A percentile compares a stretch with the other conserved stretches of the same genome.
Evolutionary conservation across 2,113 vertebrate genomes (phyloP).

Genomic region (Cebidichthys violaceus): DNA sequence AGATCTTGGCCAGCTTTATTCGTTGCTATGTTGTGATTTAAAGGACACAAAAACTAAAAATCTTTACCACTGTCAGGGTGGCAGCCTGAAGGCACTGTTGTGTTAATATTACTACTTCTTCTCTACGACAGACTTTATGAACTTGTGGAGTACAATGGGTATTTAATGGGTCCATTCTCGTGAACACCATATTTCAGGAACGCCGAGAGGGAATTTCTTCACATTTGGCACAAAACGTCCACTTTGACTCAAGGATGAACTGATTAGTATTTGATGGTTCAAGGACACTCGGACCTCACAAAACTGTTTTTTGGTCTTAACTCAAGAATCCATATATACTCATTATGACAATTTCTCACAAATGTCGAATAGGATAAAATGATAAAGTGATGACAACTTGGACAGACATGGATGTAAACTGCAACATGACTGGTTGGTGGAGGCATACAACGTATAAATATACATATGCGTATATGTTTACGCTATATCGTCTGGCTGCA

Average conservation of each 20-base stretch:
- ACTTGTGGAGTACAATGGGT: background rate
- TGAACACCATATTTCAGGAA: background rate
- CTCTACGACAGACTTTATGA: background rate
- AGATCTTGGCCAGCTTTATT: constrained; percentile 5
- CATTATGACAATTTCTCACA: background rate
- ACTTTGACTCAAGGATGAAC: background rate
- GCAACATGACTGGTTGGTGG: background rate
- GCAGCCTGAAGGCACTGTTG: background rate
- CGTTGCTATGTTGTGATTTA: background rate
- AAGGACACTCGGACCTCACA: background rate
- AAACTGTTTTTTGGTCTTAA: background rate
- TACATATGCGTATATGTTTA: background rate
- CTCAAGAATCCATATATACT: background rate
- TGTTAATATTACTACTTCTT: constrained; percentile 11
- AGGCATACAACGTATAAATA: too few species aligned
- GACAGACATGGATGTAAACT: background rate
- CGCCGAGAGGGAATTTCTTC: background rate
- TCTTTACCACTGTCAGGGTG: background rate
- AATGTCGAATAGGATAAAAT: background rate
- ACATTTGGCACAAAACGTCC: background rate
- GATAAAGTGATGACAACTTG: background rate
- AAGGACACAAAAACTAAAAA: constrained; percentile 5
- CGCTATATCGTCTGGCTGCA: background rate
- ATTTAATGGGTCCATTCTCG: background rate
- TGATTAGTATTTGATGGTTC: background rate